Evolutionary conservation across 2,888 invertebrate species (phyloP).

Genomic region (Pyrochroa serraticornis): DNA sequence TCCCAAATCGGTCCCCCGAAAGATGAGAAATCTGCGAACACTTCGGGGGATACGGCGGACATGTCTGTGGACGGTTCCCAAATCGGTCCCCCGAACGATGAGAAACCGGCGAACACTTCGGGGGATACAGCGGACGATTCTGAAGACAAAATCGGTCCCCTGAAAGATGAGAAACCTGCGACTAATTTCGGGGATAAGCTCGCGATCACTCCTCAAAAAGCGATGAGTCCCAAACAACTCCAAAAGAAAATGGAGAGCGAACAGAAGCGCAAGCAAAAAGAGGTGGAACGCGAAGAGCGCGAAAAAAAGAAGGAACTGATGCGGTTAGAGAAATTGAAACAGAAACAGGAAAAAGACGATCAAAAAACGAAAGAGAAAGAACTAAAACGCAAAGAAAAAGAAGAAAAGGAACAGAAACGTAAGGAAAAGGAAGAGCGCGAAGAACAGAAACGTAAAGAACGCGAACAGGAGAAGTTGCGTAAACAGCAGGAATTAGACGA

Average conservation of each 20-base stretch:
- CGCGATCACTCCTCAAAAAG: slow-evolving; percentile 44
- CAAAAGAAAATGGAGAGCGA: slow-evolving; percentile 57
- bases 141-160: neutral
- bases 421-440: slow-evolving; percentile 56
- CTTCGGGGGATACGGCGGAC: slow-evolving; percentile 7
- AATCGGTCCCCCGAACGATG: neutral
- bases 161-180: neutral
- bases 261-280: slow-evolving; percentile 51
- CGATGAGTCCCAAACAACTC: slow-evolving; percentile 55
- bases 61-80: neutral
- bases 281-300: slow-evolving; percentile 61
- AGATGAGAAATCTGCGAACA: neutral
- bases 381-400: slow-evolving; percentile 63
- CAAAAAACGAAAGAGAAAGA: slow-evolving; percentile 59
- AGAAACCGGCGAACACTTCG: neutral
- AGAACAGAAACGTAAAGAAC: slow-evolving; percentile 62
- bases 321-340: slow-evolving; percentile 55
- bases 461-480: slow-evolving; percentile 64
- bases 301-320: slow-evolving; percentile 47
- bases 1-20: neutral
- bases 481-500: slow-evolving; percentile 61
- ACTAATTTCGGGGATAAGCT: slow-evolving; percentile 12
- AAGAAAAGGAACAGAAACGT: slow-evolving; percentile 54
- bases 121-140: slow-evolving; percentile 9
- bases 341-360: slow-evolving; percentile 57